Evolutionary conservation across 53 echinoderm and acorn worm species (phyloP), one percentile per base, ranked within the genome.

Genomic region (Antedon mediterranea): DNA sequence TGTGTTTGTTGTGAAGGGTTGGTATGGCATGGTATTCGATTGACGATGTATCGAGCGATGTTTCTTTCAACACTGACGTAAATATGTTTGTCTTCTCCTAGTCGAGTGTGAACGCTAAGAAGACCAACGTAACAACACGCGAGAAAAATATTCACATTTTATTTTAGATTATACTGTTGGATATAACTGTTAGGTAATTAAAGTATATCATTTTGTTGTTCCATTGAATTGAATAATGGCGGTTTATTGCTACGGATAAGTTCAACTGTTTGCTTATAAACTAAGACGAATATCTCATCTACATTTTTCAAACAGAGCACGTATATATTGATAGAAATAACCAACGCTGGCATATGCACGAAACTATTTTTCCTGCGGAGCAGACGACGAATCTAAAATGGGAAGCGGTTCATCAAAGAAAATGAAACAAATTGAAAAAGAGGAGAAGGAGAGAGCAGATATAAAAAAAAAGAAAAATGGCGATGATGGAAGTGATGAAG

Each of bases 351-450:
- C 57, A 8, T 57, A 57, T 18, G 57, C 57, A 57, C 57, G 57
- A 23, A 11, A 1, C 23, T 57, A 18, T 18, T 11, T 57, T 13
- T 7, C 41, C 57, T 8, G 57, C 23, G 57, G 57, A 23, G 57
- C 1, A 18, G 57, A 57, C 11, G 57, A 23, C 57, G 20, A 57
- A 57, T 57, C 57, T 15, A 57, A 78, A 29, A 94, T 91, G 94
- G 94, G 94, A 34, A 86, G 94, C 71, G 94, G 94, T 70, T 81
- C 94, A 33, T 87, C 90, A 13, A 85, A 82, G 74, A 94, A 94
- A 72, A 74, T 84, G 71, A 89, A 91, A 34, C 82, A 94, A 42
- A 80, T 91, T 7, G 83, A 91, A 72, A 74, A 83, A 43, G 91
- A 94, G 74, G 90, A 94, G 73, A 89, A 84, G 34, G 86, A 90